A percentile compares a stretch with the other conserved stretches of the same genome.
These are phyloP conservation scores for Muscicapa striata DNA, from an alignment of 2,797 vertebrate species.

Conservation along the genomic window DNA sequence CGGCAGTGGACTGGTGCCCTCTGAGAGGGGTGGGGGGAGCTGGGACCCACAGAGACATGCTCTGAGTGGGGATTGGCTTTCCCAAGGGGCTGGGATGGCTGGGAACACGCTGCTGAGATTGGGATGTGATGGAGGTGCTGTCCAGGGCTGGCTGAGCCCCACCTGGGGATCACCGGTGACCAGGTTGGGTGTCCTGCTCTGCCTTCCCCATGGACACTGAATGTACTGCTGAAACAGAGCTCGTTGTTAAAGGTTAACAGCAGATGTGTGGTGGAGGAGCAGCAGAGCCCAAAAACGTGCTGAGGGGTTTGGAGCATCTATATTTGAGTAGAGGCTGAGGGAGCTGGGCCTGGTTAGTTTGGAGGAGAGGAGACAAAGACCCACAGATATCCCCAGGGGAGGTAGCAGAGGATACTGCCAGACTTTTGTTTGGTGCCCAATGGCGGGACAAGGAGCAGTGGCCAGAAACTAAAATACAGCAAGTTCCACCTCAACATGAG, in stretches of 20 bases:
- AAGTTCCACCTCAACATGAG: neutral
- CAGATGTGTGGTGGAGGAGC: neutral
- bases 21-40: too few relatives aligned
- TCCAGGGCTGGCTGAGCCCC: neutral
- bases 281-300: neutral
- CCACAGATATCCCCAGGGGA: too few relatives aligned
- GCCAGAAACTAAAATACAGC: neutral
- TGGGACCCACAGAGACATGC: fast-evolving
- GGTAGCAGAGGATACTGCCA: neutral
- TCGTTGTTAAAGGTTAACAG: fast-evolving
- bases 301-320: neutral
- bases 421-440: fast-evolving
- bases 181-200: neutral
- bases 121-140: neutral
- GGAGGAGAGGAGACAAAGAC: neutral
- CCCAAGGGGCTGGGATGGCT: neutral
- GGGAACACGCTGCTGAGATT: neutral
- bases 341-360: neutral
- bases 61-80: neutral
- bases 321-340: neutral
- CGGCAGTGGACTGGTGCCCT: neutral
- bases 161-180: neutral
- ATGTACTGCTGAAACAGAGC: neutral
- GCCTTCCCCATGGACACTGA: neutral
- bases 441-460: neutral